These are phyloP conservation scores for Lochmaea crataegi DNA, from an alignment of 2,888 invertebrate genomes.

Conservation along the genomic window DNA sequence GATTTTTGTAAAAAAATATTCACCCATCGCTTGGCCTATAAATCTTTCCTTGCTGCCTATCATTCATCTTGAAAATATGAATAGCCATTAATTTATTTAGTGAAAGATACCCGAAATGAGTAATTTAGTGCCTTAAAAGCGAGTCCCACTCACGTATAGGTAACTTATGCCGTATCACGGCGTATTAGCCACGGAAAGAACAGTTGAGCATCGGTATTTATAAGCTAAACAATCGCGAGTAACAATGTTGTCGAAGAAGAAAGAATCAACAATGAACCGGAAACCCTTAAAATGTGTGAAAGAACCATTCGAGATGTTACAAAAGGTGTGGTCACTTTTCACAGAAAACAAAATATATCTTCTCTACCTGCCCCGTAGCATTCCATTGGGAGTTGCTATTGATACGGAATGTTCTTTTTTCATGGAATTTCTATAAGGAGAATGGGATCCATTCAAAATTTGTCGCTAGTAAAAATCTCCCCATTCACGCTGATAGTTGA, in stretches of 20 bases:
- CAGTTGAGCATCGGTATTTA: conserved; percentile 61
- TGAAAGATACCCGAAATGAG: conserved; percentile 39
- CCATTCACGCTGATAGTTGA: conserved; percentile 49
- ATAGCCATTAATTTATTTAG: conserved; percentile 28
- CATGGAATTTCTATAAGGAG: conserved; percentile 44
- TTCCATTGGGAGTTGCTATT: conserved; percentile 63
- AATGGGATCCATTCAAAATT: conserved; percentile 51
- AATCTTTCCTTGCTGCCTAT: neutral
- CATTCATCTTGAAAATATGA: conserved; percentile 13
- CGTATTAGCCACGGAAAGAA: conserved; percentile 54
- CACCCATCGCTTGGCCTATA: neutral
- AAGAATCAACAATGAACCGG: conserved; percentile 64
- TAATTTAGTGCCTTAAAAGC: conserved; percentile 40
- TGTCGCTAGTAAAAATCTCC: conserved; percentile 42
- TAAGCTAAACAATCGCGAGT: conserved; percentile 62
- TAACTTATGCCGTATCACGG: conserved; percentile 56
- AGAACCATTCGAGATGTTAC: conserved; percentile 61
- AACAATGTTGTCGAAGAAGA: conserved; percentile 63
- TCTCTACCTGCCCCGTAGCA: conserved; percentile 60
- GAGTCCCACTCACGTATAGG: conserved; percentile 30
- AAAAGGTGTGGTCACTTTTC: conserved; percentile 67
- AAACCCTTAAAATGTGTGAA: conserved; percentile 65
- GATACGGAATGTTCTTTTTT: conserved; percentile 55
- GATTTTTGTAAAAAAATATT: no score
- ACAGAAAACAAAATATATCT: conserved; percentile 63